phyloP scores from a whole-genome alignment of 2,113 vertebrate genomes.

The Numenius arquata region DNA sequence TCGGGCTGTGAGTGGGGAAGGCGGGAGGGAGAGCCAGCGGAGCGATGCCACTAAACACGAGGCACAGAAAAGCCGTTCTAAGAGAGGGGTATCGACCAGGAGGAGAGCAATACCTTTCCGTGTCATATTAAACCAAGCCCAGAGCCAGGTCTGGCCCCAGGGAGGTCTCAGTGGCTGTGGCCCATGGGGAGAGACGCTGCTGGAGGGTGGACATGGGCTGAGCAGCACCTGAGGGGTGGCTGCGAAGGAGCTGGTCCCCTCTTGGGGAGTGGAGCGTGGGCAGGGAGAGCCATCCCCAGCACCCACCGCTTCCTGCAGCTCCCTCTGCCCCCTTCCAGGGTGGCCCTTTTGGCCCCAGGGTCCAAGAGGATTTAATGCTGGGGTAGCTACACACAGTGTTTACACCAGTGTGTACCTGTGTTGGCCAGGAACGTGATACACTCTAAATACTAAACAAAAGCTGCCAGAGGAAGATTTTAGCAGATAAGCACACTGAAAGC shows the following conservation, averaged over 20 bases:
- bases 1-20: not conserved
- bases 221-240: not conserved
- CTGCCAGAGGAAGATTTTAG: not conserved
- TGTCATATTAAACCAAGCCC: not conserved
- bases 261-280: accelerated
- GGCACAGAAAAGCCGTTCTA: not conserved
- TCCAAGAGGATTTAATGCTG: not conserved
- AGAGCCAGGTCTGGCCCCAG: not conserved
- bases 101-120: not conserved
- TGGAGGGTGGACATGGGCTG: not conserved
- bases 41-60: not conserved
- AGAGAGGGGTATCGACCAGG: not conserved
- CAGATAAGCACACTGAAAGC: not conserved
- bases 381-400: not conserved
- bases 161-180: not conserved
- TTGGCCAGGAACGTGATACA: not conserved
- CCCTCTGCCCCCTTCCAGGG: not conserved
- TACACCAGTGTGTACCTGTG: not conserved
- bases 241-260: not conserved
- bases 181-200: accelerated
- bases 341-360: not conserved
- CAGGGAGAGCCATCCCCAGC: not conserved
- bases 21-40: not conserved
- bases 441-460: not conserved
- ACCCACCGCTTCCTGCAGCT: not conserved